Evolutionary conservation across 2,113 vertebrate species (phyloP).

Genomic region (Semicossyphus pulcher): DNA sequence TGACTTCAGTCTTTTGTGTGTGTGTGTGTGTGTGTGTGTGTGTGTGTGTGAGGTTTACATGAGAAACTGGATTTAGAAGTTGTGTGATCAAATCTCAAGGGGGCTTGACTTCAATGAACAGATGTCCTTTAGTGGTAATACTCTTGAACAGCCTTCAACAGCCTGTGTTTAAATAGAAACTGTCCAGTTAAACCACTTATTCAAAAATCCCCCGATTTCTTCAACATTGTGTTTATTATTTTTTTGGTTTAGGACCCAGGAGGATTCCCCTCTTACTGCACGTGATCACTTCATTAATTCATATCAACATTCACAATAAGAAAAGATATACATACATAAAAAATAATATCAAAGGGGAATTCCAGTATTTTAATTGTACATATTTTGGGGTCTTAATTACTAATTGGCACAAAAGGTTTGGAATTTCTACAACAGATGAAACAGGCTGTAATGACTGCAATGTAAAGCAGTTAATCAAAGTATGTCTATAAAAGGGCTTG

Average conservation of each 20-base stretch:
- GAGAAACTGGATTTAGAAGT: conserved; percentile 55
- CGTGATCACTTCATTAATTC: not conserved
- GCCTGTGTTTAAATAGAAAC: not conserved
- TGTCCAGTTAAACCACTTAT: too few relatives aligned
- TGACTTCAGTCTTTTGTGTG: not conserved
- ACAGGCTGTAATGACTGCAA: too few relatives aligned
- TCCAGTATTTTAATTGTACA: too few relatives aligned
- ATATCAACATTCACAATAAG: not conserved
- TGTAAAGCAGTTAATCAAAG: too few relatives aligned
- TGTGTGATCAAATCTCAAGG: conserved; percentile 20
- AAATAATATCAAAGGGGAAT: not conserved
- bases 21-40: conserved; percentile 1
- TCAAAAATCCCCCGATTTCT: not conserved
- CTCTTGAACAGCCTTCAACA: not conserved
- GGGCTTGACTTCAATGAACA: conserved; percentile 11
- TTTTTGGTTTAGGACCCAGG: not conserved
- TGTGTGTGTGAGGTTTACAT: conserved; percentile 3
- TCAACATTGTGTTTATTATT: not conserved
- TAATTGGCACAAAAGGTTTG: too few relatives aligned
- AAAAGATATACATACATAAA: not conserved
- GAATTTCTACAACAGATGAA: too few relatives aligned
- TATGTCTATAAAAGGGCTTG: too few relatives aligned
- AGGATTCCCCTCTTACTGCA: not conserved
- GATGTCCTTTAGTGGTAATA: conserved; percentile 9
- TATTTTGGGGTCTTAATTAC: too few relatives aligned